Evolutionary conservation across 2,888 invertebrate genomes (phyloP).

Genomic region (Strigamia maritima): DNA sequence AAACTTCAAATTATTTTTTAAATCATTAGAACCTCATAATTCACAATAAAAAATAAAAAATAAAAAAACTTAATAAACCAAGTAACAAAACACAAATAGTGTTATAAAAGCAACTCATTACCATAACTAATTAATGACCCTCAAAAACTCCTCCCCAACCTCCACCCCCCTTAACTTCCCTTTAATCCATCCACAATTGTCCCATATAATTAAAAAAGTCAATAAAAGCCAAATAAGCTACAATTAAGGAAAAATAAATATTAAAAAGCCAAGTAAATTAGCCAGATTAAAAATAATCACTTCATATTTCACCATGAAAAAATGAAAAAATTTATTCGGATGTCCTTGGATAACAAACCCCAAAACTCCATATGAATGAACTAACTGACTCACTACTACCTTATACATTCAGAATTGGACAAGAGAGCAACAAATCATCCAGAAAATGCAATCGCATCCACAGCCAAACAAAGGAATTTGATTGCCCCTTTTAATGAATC

Average conservation of each 20-base stretch:
- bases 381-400: neutral
- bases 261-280: neutral
- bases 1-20: too few relatives aligned
- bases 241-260: neutral
- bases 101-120: too few relatives aligned
- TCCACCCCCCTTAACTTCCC: neutral
- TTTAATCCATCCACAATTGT: neutral
- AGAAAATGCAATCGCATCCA: neutral
- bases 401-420: neutral
- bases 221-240: neutral
- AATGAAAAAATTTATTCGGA: neutral
- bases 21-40: too few relatives aligned
- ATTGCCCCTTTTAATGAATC: neutral
- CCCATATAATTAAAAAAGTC: neutral
- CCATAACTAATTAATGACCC: too few relatives aligned
- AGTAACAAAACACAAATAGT: too few relatives aligned
- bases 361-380: neutral
- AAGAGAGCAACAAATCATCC: neutral
- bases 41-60: too few relatives aligned
- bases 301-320: neutral
- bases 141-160: too few relatives aligned
- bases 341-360: neutral
- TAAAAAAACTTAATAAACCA: too few relatives aligned
- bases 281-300: neutral
- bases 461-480: too few relatives aligned